Evolutionary conservation across 1,140 invertebrate genomes (phyloP).

Genomic region (Sinella curviseta): DNA sequence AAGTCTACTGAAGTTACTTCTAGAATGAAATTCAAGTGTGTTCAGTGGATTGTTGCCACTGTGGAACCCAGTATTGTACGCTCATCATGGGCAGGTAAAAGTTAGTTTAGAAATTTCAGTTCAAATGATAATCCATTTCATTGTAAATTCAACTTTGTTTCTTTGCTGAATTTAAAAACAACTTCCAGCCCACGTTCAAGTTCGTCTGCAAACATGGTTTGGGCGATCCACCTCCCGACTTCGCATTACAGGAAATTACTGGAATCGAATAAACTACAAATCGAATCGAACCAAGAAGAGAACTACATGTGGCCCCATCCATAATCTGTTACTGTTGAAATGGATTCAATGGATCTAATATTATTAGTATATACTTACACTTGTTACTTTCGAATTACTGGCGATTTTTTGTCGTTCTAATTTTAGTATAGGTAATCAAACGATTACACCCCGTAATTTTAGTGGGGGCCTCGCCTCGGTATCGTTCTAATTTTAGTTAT

Average conservation of each 20-base stretch:
- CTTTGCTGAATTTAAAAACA: slow-evolving; percentile 56
- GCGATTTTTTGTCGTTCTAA: too few relatives aligned
- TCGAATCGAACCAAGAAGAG: not conserved
- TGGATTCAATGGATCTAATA: slow-evolving; percentile 91
- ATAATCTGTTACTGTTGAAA: slow-evolving; percentile 62
- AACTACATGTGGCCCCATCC: slow-evolving; percentile 43
- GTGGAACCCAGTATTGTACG: slow-evolving; percentile 88
- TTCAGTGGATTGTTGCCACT: slow-evolving; percentile 80
- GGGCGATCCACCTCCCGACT: slow-evolving; percentile 65
- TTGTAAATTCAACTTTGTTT: not conserved
- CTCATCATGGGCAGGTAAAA: slow-evolving; percentile 76
- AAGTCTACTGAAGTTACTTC: slow-evolving; percentile 88
- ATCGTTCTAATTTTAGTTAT: too few relatives aligned
- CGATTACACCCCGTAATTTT: not conserved
- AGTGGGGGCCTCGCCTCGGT: too few relatives aligned
- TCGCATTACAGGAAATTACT: not conserved
- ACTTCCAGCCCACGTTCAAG: slow-evolving; percentile 85
- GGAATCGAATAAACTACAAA: too few relatives aligned
- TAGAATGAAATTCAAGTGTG: slow-evolving; percentile 92
- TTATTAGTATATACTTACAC: too few relatives aligned
- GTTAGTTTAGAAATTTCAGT: not conserved
- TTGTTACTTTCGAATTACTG: too few relatives aligned
- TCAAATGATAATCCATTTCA: not conserved
- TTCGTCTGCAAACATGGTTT: slow-evolving; percentile 85
- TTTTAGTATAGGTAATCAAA: too few relatives aligned